Base-by-base conservation (phyloP, 2,888 invertebrate species). In the Mesoligia furuncula region DNA sequence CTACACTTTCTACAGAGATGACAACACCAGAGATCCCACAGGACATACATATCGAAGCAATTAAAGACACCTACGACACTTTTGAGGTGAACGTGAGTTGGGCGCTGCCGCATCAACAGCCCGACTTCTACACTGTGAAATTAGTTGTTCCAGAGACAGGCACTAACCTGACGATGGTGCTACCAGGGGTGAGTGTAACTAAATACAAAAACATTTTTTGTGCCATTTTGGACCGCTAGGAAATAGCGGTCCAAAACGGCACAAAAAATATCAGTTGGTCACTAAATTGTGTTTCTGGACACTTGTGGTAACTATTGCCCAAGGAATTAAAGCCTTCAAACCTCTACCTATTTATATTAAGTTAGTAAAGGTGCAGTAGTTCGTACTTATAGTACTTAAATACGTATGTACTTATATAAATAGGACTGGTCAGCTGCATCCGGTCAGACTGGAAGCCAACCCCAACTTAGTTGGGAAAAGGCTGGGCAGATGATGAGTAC, bases 61-160 rank as follows among this genome's bases (percentile, higher is more conserved):
- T 36, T 2, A 81, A 87, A 59, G 81, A 86, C 1, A 79, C 83
- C 9, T 77, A 62, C 0, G 79, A 79, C 1, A 89, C 86, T 0
- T 95, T 94, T 94, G 83, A 87, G 17, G 92, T 96, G 15, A 75
- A 51, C 6, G 94, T 94, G 4, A 75, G 61, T 0, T 96, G 96
- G 96, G 24, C 73, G 0, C 71, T 20, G 4, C 94, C 94, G 0
- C 27, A 7, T 0, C 72, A 59, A 24, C 51, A 45, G 0, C 94
- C 95, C 0, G 81, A 90, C 0, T 61, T 59, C 2, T 95, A 95
- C 87, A 93, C 92, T 39, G 86, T 95, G 8, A 93, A 92, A 0
- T 79, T 96, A 20, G 69, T 78, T 2, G 84, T 17, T 51, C 31
- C 91, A 0, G 77, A 17, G 2, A 20, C 91, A 0, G 82, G 86